Base-by-base conservation (phyloP, 2,888 invertebrate species). In the Sicus ferrugineus region DNA sequence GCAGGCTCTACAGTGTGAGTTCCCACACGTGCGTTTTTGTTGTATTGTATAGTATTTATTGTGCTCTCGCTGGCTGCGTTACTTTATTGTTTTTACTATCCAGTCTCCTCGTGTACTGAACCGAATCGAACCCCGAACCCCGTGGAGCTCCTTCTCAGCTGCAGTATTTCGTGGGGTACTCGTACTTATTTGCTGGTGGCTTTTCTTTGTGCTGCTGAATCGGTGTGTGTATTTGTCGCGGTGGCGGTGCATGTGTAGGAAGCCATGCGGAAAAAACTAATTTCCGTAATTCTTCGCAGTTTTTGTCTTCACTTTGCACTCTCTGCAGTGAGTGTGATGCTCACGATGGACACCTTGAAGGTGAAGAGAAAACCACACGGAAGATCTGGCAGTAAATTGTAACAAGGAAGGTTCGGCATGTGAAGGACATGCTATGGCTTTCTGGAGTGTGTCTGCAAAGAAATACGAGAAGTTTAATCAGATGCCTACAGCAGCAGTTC, bases 221-320 rank as follows among this genome's bases (percentile, higher is more conserved):
- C 9, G 28, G n/a, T 69, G 23, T 59, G 63, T 14, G 42, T 68
- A 28, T 11, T 11, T 68, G 38, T 14, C 70, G 68, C 62, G 58
- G 23, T 16, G 46, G 61, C 56, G 54, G n/a, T 52, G 52, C 42
- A 14, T 54, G 26, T 54, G 23, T 56, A 50, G 19, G 28, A 42
- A 66, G 19, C 76, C 76, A 76, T 76, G 76, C 75, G 76, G 73
- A 74, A 76, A 75, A 76, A 76, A 76, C 75, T 75, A 76, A 76
- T 76, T 76, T 76, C 76, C 76, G 75, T 73, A 74, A 74, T 76
- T 75, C 73, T 73, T 73, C 65, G 56, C 38, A 63, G 63, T 38
- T 66, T 34, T 66, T 38, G 38, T 54, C 9, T 68, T 56, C 63
- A 52, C 38, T 68, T 68, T 14, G 2, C n/a, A 11, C 21, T 5